Evolutionary conservation across 2,113 vertebrate genomes (phyloP).

Genomic region (Nothobranchius kuhntae): DNA sequence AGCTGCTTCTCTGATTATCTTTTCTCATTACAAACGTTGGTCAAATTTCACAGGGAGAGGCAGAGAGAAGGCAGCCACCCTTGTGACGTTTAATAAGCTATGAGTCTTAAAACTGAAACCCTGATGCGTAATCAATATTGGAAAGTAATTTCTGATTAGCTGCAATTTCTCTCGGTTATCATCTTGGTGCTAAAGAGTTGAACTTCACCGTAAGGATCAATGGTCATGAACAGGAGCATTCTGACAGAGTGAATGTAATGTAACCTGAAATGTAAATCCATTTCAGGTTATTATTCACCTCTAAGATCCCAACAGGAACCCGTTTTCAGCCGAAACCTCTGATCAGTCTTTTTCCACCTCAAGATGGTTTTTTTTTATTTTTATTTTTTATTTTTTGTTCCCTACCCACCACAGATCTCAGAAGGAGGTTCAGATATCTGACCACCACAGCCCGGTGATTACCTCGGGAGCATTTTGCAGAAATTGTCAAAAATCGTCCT

Average conservation of each 20-base stretch:
- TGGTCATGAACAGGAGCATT: no score
- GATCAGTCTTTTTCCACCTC: slow-evolving; percentile 8
- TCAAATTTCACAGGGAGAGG: background rate
- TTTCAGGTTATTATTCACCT: slow-evolving; percentile 43
- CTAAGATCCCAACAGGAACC: slow-evolving; percentile 35
- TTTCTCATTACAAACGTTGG: background rate
- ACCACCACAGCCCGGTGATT: slow-evolving; percentile 59
- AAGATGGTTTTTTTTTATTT: slow-evolving; percentile 19
- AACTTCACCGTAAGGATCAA: no score
- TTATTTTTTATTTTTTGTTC: background rate
- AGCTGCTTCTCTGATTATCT: no score
- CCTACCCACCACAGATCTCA: slow-evolving; percentile 47
- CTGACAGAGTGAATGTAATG: no score
- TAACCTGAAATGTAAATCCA: background rate
- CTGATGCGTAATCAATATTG: slow-evolving; percentile 4
- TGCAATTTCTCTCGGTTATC: background rate
- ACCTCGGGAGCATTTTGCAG: slow-evolving; percentile 52
- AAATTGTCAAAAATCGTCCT: slow-evolving; percentile 55
- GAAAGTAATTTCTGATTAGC: slow-evolving; percentile 7
- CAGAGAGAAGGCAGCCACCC: background rate
- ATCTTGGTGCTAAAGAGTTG: background rate
- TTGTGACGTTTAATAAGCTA: slow-evolving; percentile 7
- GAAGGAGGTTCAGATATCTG: slow-evolving; percentile 60
- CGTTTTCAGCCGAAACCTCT: slow-evolving; percentile 45
- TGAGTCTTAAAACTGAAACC: background rate